phyloP scores from a whole-genome alignment of 2,888 invertebrate species.

The Allygus modestus region DNA sequence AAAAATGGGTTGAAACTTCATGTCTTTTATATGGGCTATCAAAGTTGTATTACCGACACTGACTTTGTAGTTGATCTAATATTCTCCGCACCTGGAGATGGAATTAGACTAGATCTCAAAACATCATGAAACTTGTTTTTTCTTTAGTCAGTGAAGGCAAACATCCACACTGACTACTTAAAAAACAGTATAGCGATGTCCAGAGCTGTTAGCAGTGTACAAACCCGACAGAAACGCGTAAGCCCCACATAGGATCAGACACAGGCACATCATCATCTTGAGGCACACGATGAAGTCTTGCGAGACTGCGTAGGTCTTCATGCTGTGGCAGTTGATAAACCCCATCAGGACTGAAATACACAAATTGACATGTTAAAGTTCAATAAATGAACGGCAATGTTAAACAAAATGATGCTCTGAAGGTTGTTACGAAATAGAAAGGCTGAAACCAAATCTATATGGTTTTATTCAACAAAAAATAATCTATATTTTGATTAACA shows the following conservation, averaged over 20 bases:
- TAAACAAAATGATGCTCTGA: background rate
- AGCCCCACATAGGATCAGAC: background rate
- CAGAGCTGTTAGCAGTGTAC: background rate
- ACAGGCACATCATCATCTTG: constrained; percentile 31
- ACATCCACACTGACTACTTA: too few relatives aligned
- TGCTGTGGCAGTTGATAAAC: constrained; percentile 16
- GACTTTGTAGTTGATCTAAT: too few relatives aligned
- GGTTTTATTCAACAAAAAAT: background rate
- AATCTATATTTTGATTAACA: too few relatives aligned
- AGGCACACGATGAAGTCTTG: background rate
- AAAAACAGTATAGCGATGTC: too few relatives aligned
- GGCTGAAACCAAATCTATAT: background rate
- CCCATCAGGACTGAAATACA: constrained; percentile 39
- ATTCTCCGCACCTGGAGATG: too few relatives aligned
- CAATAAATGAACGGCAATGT: background rate
- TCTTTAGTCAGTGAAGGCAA: too few relatives aligned
- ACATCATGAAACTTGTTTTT: too few relatives aligned
- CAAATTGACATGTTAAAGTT: too few relatives aligned
- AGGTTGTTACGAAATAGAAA: background rate
- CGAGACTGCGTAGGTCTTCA: constrained; percentile 15
- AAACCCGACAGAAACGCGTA: constrained; percentile 37
- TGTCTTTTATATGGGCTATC: too few relatives aligned
- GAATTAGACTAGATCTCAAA: too few relatives aligned
- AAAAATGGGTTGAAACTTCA: too few relatives aligned
- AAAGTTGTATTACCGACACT: too few relatives aligned